A percentile compares a stretch with the other conserved stretches of the same genome.
phyloP scores from a whole-genome alignment of 2,113 vertebrate species.

The Meriones unguiculatus region DNA sequence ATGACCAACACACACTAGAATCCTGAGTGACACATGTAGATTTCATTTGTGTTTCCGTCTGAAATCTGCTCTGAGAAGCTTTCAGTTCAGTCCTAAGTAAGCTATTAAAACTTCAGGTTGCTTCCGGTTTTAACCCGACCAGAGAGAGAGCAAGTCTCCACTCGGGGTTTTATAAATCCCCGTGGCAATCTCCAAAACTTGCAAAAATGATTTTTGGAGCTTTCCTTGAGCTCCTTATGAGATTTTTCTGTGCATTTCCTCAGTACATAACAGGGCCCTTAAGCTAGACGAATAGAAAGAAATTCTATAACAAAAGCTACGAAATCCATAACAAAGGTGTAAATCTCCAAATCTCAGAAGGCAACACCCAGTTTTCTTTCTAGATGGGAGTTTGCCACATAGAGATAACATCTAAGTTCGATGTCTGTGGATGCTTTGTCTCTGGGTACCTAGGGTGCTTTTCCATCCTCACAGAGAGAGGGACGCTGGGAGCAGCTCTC shows the following conservation, averaged over 20 bases:
- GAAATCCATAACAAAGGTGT: constrained; percentile 72
- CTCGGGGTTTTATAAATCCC: constrained; percentile 63
- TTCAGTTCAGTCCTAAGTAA: constrained; percentile 19
- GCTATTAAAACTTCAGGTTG: constrained; percentile 18
- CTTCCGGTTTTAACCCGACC: constrained; percentile 58
- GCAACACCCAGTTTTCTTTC: constrained; percentile 53
- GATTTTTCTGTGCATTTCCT: constrained; percentile 59
- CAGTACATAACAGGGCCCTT: constrained; percentile 37
- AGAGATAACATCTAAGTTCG: constrained; percentile 62
- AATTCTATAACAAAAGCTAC: constrained; percentile 69
- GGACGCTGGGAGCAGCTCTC: constrained; percentile 35
- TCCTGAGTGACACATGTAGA: not conserved
- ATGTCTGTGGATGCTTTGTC: constrained; percentile 60
- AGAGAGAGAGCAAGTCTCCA: constrained; percentile 57
- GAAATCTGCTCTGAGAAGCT: constrained; percentile 26
- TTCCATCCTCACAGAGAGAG: constrained; percentile 16
- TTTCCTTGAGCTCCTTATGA: constrained; percentile 75
- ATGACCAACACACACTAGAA: not conserved
- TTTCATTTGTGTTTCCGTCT: constrained; percentile 25
- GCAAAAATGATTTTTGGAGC: constrained; percentile 63
- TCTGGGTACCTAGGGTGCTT: constrained; percentile 48
- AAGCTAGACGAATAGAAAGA: constrained; percentile 57
- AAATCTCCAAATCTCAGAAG: constrained; percentile 61
- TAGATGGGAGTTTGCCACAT: constrained; percentile 59
- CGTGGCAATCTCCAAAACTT: constrained; percentile 64